These are phyloP conservation scores for Dicaeum eximium DNA, from an alignment of 2,113 vertebrate genomes.

Conservation along the genomic window DNA sequence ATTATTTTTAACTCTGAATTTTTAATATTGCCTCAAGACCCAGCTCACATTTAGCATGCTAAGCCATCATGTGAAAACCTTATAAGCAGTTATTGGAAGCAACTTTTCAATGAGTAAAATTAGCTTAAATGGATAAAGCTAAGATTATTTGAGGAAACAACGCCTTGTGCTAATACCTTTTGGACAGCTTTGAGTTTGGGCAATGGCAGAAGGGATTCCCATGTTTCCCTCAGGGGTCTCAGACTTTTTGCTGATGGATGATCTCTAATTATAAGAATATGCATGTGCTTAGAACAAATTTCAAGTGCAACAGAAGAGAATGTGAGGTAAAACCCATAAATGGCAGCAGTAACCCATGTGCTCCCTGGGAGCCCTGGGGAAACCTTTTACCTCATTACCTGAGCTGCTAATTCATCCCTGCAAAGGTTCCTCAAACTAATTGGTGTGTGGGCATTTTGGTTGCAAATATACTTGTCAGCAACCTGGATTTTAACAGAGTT, in stretches of 20 bases:
- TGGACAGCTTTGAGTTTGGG: not conserved
- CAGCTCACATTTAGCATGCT: not conserved
- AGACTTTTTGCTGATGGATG: not conserved
- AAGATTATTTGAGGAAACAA: not conserved
- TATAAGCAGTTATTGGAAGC: not conserved
- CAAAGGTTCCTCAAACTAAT: not conserved
- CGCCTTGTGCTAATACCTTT: accelerated
- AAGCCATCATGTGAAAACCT: not conserved
- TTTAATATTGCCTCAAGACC: not conserved
- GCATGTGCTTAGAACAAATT: not conserved
- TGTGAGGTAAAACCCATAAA: not conserved
- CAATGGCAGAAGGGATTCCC: not conserved
- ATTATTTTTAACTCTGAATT: not conserved
- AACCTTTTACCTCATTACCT: not conserved
- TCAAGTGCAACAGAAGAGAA: not conserved
- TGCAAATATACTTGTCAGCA: not conserved
- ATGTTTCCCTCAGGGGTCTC: not conserved
- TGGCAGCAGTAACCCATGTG: not conserved
- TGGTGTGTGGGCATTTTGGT: not conserved
- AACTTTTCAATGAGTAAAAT: not conserved
- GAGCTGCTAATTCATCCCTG: not conserved
- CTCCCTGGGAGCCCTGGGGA: not conserved
- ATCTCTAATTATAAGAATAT: not conserved
- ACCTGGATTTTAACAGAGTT: not conserved
- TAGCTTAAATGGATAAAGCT: not conserved